Evolutionary conservation across 1,140 invertebrate species (phyloP).

Genomic region (Ceratosolen solmsi): DNA sequence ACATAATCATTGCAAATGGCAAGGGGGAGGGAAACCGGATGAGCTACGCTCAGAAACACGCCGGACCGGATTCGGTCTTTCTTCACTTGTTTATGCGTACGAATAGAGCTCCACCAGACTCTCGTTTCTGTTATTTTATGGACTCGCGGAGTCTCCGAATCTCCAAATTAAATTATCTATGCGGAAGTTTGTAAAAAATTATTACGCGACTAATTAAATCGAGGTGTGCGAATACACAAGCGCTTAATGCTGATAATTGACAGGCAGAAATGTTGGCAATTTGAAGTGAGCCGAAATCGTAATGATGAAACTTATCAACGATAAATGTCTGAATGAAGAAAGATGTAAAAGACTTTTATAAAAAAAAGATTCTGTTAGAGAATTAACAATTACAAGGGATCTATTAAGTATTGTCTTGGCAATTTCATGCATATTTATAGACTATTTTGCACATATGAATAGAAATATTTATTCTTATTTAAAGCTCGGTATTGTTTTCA

Average conservation of each 20-base stretch:
- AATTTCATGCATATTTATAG: conserved; percentile 34
- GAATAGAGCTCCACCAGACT: neutral
- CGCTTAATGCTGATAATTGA: neutral
- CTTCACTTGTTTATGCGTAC: conserved; percentile 34
- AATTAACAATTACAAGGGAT: neutral
- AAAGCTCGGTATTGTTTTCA: conserved; percentile 8
- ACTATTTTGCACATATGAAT: conserved; percentile 6
- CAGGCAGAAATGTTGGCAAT: neutral
- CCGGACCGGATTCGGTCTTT: conserved; percentile 30
- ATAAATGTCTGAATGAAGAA: neutral
- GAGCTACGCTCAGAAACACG: neutral
- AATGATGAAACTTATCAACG: neutral
- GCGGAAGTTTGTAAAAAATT: neutral
- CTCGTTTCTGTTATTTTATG: neutral
- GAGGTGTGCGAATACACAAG: neutral
- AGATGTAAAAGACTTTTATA: neutral
- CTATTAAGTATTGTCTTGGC: conserved; percentile 1
- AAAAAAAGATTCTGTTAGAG: too few relatives aligned
- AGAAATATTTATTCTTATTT: conserved; percentile 7
- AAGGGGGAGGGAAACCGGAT: neutral
- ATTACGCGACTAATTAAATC: neutral
- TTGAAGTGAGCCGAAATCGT: neutral
- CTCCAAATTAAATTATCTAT: neutral
- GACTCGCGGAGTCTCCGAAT: neutral
- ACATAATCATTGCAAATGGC: conserved; percentile 44